Evolutionary conservation across 2,797 vertebrate genomes (phyloP), one percentile per base, ranked within the genome.

Genomic region (Euthynnus affinis): DNA sequence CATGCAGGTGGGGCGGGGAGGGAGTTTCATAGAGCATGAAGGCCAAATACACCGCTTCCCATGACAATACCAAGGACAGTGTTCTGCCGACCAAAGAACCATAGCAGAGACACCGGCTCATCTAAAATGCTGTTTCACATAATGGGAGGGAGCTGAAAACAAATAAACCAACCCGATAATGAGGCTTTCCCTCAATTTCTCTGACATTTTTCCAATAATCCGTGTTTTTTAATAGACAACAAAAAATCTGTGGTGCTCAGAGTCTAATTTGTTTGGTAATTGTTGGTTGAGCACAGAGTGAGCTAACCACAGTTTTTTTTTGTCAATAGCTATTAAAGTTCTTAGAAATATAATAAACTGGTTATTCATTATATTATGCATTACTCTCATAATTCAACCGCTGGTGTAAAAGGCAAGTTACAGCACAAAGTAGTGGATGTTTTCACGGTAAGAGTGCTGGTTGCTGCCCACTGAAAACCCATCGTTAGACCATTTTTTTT

Each of bases 251-350:
- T 65, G 77, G 82, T 23, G 72, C 78, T 81, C 55, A 20, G 46
- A 78, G 25, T 81, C 87, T 91, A 74, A 88, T 91, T 81, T 83
- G 84, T 87, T 86, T 67, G 81, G 86, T 91, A 90, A 90, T 89
- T 84, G 85, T 78, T 55, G 58, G 81, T 61, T 40, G 76, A 80
- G 83, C 71, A 51, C 81, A 58, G 22, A 86, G 55, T 34, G 83
- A 86, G 76, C 83, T 64, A 80, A 84, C 52, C 70, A 15, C 17
- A 2, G 12, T 42, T 14, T 88, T 42, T 14, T 88, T 92, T 88
- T 74, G 80, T 93, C 92, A 87, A 92, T 91, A 93, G 56, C 83
- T 83, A 93, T 93, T 94, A 87, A 80, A 89, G 79, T 78, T 87
- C 62, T 85, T 76, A 46, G 72, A 88, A 78, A 74, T 71, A 65